Evolutionary conservation across 2,113 vertebrate species (phyloP).

Genomic region (Lethenteron reissneri): DNA sequence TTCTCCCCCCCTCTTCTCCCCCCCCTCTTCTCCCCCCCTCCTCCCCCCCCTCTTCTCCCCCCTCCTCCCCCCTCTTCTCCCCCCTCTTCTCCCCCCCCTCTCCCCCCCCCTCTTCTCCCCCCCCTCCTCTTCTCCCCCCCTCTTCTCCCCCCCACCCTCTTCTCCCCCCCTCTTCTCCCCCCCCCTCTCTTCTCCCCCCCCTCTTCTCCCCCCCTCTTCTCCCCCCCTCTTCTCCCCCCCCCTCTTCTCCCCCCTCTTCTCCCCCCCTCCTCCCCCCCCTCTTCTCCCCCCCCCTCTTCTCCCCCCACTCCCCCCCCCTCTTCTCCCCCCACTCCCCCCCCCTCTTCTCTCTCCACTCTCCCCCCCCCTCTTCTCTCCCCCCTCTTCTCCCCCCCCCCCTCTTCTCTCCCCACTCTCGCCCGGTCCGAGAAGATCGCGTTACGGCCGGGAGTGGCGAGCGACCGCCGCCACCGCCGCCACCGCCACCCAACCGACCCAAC

Average conservation of each 20-base stretch:
- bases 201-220: background rate
- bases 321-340: background rate
- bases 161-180: background rate
- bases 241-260: background rate
- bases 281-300: background rate
- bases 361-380: background rate
- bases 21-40: background rate
- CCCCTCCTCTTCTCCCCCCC: background rate
- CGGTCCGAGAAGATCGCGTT: too few relatives aligned
- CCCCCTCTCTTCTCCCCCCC: background rate
- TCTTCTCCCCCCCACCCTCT: background rate
- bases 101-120: background rate
- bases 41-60: background rate
- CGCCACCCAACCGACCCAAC: too few relatives aligned
- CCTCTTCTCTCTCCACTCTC: background rate
- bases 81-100: background rate
- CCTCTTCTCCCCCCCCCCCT: too few relatives aligned
- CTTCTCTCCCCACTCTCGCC: too few relatives aligned
- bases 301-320: background rate
- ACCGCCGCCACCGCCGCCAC: too few relatives aligned
- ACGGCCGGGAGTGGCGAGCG: too few relatives aligned
- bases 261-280: background rate
- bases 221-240: background rate
- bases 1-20: background rate
- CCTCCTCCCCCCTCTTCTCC: background rate